phyloP scores from a whole-genome alignment of 2,888 invertebrate species.

The Agonopterix heracliana region DNA sequence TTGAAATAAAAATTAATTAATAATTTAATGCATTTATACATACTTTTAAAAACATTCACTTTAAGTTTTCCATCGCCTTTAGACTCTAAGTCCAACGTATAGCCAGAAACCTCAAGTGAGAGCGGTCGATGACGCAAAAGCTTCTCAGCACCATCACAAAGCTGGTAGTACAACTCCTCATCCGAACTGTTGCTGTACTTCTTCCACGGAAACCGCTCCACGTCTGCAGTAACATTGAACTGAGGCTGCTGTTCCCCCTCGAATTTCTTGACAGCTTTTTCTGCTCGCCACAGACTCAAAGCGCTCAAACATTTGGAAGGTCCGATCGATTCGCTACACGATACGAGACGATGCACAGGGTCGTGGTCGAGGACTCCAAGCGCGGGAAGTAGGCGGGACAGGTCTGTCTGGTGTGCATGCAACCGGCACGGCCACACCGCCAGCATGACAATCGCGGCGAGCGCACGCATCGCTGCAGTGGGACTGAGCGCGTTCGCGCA shows the following conservation, averaged over 20 bases:
- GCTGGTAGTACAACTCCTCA: conserved; percentile 63
- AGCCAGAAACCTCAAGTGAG: conserved; percentile 66
- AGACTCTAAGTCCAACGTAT: conserved; percentile 67
- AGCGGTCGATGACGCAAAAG: conserved; percentile 69
- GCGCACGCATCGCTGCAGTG: conserved; percentile 62
- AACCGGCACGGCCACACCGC: conserved; percentile 26
- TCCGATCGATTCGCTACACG: conserved; percentile 50
- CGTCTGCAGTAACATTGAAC: conserved; percentile 37
- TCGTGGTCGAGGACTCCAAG: conserved; percentile 25
- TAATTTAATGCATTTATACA: conserved; percentile 17
- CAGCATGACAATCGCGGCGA: conserved; percentile 47
- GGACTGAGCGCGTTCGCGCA: conserved; percentile 43
- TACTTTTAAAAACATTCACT: conserved; percentile 69
- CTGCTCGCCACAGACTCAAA: conserved; percentile 72
- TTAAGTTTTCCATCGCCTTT: conserved; percentile 65
- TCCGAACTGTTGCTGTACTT: conserved; percentile 55
- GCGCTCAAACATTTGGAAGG: conserved; percentile 73
- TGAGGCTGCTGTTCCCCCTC: conserved; percentile 17
- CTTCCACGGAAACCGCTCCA: conserved; percentile 60
- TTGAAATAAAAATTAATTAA: not conserved
- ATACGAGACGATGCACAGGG: conserved; percentile 27
- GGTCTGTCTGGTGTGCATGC: conserved; percentile 20
- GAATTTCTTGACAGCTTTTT: conserved; percentile 36
- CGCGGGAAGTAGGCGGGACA: conserved; percentile 20
- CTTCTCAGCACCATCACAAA: conserved; percentile 65